Base-by-base conservation (phyloP, 2,113 vertebrate species). In the Psittacus erithacus region DNA sequence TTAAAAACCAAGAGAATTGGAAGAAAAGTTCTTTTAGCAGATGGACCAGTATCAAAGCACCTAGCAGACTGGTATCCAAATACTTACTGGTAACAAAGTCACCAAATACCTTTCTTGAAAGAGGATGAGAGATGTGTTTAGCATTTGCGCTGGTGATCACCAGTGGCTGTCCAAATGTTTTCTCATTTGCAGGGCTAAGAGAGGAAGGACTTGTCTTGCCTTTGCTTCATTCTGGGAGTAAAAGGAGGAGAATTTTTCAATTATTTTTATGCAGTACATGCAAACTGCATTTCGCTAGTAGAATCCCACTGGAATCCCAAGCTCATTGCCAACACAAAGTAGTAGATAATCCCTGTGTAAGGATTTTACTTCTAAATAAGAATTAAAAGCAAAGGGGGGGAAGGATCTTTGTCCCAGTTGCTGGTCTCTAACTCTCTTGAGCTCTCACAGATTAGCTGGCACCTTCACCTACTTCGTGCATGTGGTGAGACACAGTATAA, bases 41-140 rank as follows among this genome's bases (percentile, higher is more conserved):
- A 88, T 71, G 55, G 28, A 50, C 29, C 31, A 47, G 38, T 88
- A 91, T 90, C 79, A 90, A 93, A 93, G 91, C 77, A 88, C n/a
- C 3, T 74, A 63, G 49, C 19, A n/a, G 25, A 71, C 17, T 74
- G 29, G 22, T 53, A 35, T 86, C 29, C 50, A 90, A 78, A 78
- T 59, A 70, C 67, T 17, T 83, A 5, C 38, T 44, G 19, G 11
- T 85, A 93, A 64, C 19, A 49, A 80, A 88, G 33, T 86, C 43
- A 69, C 35, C 25, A 44, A 92, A 95, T 28, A 39, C 3, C 6
- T 63, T 19, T 63, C 28, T 29, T 78, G 35, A 74, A 81, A 47
- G 28, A 63, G 22, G 10, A n/a, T n/a, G 44, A 87, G 33, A 86
- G 38, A 43, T 67, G 27, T 64, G 9, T 59, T 95, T 69, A 75